Evolutionary conservation across 2,888 invertebrate species (phyloP), one percentile per base, ranked within the genome.

Genomic region (Diadegma fenestrale): DNA sequence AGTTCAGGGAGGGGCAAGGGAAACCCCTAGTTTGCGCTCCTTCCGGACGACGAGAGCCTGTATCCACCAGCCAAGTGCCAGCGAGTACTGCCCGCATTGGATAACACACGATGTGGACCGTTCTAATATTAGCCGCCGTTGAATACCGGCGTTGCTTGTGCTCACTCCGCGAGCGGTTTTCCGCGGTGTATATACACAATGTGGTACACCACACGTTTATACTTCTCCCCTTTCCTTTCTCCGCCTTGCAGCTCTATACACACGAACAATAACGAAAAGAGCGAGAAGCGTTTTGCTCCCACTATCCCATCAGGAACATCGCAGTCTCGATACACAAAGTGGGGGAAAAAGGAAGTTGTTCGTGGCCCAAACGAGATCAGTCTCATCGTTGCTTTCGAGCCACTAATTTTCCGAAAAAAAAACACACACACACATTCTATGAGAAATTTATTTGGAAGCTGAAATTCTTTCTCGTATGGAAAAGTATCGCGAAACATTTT

Each of bases 111-210:
- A 64, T 77, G 48, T 78, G 54, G 63, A 78, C 80, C 75, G 87
- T 88, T 90, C 89, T 89, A 89, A 90, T 89, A 90, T 90, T 89
- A 90, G 88, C 86, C 86, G 88, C 86, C 86, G 85, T 84, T 88
- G 89, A 89, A 89, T 90, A 89, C 88, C 82, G 83, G 64, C 82
- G 83, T 48, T 87, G 87, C 84, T 83, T 84, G 80, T 30, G 26
- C 78, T 80, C 51, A 12, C 48, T 41, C 41, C 77, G 68, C 77
- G 68, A 77, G 82, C 48, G 75, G 82, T 76, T 73, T 71, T 75
- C 76, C 66, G 41, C 82, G 51, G 51, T 64, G 33, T 63, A 63
- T 64, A 43, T 73, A 78, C 61, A 78, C 78, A 69, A 41, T 69
- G 78, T 45, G 82, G 75, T 82, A 71, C 69, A 64, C 81, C 81